Conservation (phyloP, 37 sponge, comb jelly and placozoan genomes). For the Dysidea cf. avara region DNA sequence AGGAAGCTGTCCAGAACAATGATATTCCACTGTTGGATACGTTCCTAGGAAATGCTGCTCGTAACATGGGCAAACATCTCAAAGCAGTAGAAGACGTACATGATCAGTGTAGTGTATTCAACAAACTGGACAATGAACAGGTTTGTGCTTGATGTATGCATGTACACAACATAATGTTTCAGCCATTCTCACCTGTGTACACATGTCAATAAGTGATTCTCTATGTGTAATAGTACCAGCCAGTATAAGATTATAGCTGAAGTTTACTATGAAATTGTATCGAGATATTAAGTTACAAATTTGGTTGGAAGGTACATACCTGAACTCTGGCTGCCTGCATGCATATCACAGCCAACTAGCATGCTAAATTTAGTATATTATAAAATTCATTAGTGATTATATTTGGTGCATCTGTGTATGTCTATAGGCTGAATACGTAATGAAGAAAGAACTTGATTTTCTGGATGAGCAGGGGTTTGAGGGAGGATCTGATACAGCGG, state of each 20-base stretch:
- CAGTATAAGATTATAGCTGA: too few species aligned
- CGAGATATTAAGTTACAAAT: too few species aligned
- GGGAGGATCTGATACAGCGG: background rate
- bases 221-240: conserved; percentile 1
- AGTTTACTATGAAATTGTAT: too few species aligned
- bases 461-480: background rate
- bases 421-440: too few species aligned
- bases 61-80: conserved; percentile 47
- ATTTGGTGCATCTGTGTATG: too few species aligned
- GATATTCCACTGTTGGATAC: conserved; percentile 43
- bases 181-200: background rate
- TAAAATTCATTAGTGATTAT: too few species aligned
- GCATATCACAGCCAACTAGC: too few species aligned
- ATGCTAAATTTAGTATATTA: too few species aligned
- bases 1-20: conserved; percentile 16
- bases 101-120: conserved; percentile 58
- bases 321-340: too few species aligned
- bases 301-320: too few species aligned
- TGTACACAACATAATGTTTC: background rate
- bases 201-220: background rate
- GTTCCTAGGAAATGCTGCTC: conserved; percentile 49
- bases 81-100: conserved; percentile 34
- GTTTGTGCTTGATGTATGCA: conserved; percentile 7
- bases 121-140: conserved; percentile 22
- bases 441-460: too few species aligned